These are phyloP conservation scores for Argyrosomus japonicus DNA, from an alignment of 2,113 vertebrate species.

Conservation along the genomic window DNA sequence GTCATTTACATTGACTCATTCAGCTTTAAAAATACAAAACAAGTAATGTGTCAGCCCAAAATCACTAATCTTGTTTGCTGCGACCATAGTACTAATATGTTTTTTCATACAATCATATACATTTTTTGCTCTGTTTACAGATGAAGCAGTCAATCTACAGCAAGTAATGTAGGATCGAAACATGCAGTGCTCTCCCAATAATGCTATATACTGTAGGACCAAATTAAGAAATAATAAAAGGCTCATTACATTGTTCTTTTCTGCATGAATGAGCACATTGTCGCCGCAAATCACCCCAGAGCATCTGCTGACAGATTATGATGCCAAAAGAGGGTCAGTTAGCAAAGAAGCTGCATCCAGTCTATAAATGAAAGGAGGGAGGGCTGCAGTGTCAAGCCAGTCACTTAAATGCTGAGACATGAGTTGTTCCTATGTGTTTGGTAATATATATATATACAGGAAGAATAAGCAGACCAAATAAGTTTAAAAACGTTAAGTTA, in stretches of 20 bases:
- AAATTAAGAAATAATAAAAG: slow-evolving; percentile 19
- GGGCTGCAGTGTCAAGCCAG: neutral
- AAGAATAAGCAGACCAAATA: neutral
- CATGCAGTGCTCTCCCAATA: neutral
- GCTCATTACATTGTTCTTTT: slow-evolving; percentile 16
- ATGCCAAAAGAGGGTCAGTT: slow-evolving; percentile 46
- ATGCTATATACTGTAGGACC: neutral
- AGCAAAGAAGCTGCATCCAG: neutral
- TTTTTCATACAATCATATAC: neutral
- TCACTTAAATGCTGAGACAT: neutral
- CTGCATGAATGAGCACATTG: slow-evolving; percentile 47
- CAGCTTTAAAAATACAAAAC: neutral
- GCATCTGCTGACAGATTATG: slow-evolving; percentile 54
- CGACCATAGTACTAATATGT: neutral
- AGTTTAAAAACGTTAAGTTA: neutral
- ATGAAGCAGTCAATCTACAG: neutral
- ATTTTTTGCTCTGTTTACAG: neutral
- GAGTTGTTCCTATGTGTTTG: neutral
- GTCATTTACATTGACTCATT: neutral
- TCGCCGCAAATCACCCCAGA: neutral
- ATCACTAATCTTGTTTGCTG: neutral
- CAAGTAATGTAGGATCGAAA: neutral
- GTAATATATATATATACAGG: too few relatives aligned
- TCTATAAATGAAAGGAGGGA: neutral
- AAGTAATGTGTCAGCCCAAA: neutral